Evolutionary conservation across 30 jellyfish, hydroid and myxozoan species (phyloP).

Genomic region (Aurelia coerulea): DNA sequence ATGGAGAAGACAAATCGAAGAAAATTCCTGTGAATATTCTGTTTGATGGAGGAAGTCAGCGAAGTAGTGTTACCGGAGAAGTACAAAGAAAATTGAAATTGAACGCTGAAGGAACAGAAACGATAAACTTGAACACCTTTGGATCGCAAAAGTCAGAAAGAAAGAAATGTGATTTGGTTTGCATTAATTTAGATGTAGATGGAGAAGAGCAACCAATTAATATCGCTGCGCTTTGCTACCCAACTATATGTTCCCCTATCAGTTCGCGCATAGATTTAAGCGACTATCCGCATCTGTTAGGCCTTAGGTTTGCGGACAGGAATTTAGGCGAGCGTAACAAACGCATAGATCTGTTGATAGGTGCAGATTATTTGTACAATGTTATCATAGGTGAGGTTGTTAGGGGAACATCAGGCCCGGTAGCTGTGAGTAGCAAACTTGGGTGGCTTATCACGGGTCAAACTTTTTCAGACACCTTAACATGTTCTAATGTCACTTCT

Average conservation of each 20-base stretch:
- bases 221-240: slow-evolving; percentile 23
- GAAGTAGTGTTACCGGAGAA: slow-evolving; percentile 48
- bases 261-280: slow-evolving; percentile 17
- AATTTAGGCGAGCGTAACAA: slow-evolving; percentile 6
- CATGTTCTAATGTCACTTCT: slow-evolving; percentile 21
- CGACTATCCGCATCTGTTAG: slow-evolving; percentile 44
- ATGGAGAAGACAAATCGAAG: slow-evolving; percentile 31
- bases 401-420: slow-evolving; percentile 59
- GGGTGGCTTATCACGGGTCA: slow-evolving; percentile 69
- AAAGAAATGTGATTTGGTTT: slow-evolving; percentile 30
- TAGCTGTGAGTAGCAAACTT: slow-evolving; percentile 55
- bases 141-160: slow-evolving; percentile 45
- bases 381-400: slow-evolving; percentile 41
- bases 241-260: slow-evolving; percentile 20
- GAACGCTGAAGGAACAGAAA: slow-evolving; percentile 28
- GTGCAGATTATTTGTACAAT: slow-evolving; percentile 51
- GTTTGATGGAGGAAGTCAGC: slow-evolving; percentile 64
- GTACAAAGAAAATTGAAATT: slow-evolving; percentile 14
- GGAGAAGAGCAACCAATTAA: slow-evolving; percentile 4
- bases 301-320: slow-evolving; percentile 40
- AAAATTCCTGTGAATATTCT: slow-evolving; percentile 9
- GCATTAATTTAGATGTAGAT: slow-evolving; percentile 15
- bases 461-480: background rate
- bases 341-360: slow-evolving; percentile 32
- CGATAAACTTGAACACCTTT: slow-evolving; percentile 41